Evolutionary conservation across 2,113 vertebrate genomes (phyloP).

Genomic region (Callionymus lyra): DNA sequence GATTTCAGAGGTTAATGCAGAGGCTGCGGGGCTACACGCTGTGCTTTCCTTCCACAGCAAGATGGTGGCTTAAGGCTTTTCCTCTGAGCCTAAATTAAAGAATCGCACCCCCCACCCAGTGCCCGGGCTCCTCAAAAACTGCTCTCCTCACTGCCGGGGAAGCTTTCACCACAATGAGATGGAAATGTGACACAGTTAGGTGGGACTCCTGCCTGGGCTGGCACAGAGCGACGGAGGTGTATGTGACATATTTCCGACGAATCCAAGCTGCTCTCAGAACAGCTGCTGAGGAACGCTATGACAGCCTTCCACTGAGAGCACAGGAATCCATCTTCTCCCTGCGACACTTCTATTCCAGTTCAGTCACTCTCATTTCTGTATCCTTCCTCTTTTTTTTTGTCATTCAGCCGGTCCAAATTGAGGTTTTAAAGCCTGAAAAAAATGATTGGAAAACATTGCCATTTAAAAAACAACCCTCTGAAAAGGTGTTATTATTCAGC

Average conservation of each 20-base stretch:
- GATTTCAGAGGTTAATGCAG: slow-evolving; percentile 16
- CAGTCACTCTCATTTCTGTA: slow-evolving; percentile 51
- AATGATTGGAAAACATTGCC: slow-evolving; percentile 14
- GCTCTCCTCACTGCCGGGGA: slow-evolving; percentile 33
- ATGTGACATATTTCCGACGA: slow-evolving; percentile 52
- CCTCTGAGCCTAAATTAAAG: slow-evolving; percentile 53
- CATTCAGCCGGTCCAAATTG: slow-evolving; percentile 40
- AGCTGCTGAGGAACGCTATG: slow-evolving; percentile 60
- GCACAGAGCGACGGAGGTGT: slow-evolving; percentile 36
- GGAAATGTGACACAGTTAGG: slow-evolving; percentile 59
- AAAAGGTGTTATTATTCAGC: slow-evolving; percentile 41
- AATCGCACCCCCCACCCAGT: slow-evolving; percentile 29
- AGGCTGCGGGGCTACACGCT: slow-evolving; percentile 18
- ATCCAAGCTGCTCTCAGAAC: slow-evolving; percentile 54
- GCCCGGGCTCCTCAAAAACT: slow-evolving; percentile 23
- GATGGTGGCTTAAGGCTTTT: slow-evolving; percentile 34
- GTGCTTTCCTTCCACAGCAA: slow-evolving; percentile 11
- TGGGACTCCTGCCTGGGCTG: slow-evolving; percentile 49
- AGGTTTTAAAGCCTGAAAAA: slow-evolving; percentile 15
- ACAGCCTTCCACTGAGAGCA: slow-evolving; percentile 61
- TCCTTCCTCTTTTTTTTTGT: slow-evolving; percentile 42
- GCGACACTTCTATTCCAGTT: slow-evolving; percentile 55
- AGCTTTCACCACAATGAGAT: slow-evolving; percentile 49
- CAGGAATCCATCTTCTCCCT: slow-evolving; percentile 57
- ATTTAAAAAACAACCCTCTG: slow-evolving; percentile 23